Evolutionary conservation across 2,797 vertebrate genomes (phyloP), one percentile per base, ranked within the genome.

Genomic region (Nyctibius grandis): DNA sequence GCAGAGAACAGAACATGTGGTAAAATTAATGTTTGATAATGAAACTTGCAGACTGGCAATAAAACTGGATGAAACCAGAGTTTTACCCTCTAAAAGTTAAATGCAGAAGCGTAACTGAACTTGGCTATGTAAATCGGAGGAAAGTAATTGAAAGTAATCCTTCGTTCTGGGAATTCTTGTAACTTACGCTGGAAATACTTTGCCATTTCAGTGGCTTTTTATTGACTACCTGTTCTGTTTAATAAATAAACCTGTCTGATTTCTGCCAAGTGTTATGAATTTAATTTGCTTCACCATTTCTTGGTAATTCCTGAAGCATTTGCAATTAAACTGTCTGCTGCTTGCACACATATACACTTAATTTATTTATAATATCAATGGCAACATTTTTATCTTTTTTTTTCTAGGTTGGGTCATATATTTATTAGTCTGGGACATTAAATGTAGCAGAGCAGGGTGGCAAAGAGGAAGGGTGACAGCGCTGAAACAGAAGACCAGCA

Each of bases 161-260:
- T 89, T 95, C 5, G 5, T 85, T 91, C 54, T 88, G 86, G 92
- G 94, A 83, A 61, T 86, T 70, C 25, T 77, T 91, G 47, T 74
- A 85, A 64, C 68, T 81, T 89, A 44, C 47, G n/a, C 88, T 93
- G 70, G 91, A 90, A 93, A 88, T 86, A 53, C 28, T 75, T 86
- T 50, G 48, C 61, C 61, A 54, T 91, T 92, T 93, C 61, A 86
- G 53, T 92, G 81, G 40, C 75, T 90, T 68, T 94, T 85, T 75
- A 93, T 90, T 92, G 89, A 94, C 65, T 88, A 26, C 82, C 77
- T 94, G 51, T 70, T 88, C 69, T 57, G 17, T 48, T 48, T 51
- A 87, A 89, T 93, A 91, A 93, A 77, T 19, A 77, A 82, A 85
- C 33, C 81, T 81, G 36, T 64, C 83, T 57, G 34, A 31, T 56